phyloP scores from a whole-genome alignment of 1,140 invertebrate species.

The Diorhabda sublineata region DNA sequence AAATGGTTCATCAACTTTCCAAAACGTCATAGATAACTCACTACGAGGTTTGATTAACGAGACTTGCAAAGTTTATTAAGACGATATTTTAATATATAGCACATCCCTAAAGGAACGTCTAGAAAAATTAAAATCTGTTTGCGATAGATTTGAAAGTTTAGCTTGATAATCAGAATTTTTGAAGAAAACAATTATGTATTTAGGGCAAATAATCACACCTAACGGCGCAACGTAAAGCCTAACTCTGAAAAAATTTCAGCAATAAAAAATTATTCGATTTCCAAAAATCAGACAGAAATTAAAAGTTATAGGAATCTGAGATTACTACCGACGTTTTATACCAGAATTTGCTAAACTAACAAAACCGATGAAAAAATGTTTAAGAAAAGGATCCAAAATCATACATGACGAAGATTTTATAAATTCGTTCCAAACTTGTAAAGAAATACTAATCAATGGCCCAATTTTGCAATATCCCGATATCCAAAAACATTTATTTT shows the following conservation, averaged over 20 bases:
- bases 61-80: conserved; percentile 41
- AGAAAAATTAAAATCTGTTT: background rate
- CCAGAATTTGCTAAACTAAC: background rate
- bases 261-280: background rate
- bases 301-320: background rate
- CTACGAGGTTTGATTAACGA: conserved; percentile 35
- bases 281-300: background rate
- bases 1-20: conserved; percentile 34
- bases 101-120: background rate
- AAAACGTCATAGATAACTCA: conserved; percentile 42
- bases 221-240: background rate
- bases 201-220: conserved; percentile 1
- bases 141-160: background rate
- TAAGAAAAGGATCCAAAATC: background rate
- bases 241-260: conserved; percentile 2
- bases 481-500: background rate
- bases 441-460: background rate
- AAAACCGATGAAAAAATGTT: background rate
- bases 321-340: background rate
- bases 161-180: conserved; percentile 4
- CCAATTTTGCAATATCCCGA: background rate
- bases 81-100: conserved; percentile 8
- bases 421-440: background rate
- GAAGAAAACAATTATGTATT: background rate
- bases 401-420: background rate